Evolutionary conservation across 2,888 invertebrate genomes (phyloP).

Genomic region (Drosophila acutilabella): DNA sequence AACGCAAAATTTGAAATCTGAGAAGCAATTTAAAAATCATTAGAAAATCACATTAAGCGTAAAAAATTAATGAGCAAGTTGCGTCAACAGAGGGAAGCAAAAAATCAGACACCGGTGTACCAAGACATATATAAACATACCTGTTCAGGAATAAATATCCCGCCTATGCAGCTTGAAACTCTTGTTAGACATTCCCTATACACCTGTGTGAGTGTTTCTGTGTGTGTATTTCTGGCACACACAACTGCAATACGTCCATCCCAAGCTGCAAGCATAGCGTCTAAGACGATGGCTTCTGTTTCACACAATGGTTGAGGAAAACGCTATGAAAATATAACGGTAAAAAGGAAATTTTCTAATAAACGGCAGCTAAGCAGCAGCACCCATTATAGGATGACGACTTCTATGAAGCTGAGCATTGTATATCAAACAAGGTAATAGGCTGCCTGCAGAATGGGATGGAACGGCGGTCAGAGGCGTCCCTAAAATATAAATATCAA

Average conservation of each 20-base stretch:
- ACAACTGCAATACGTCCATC: constrained; percentile 30
- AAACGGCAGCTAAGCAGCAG: constrained; percentile 52
- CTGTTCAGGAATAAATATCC: constrained; percentile 23
- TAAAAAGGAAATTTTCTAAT: constrained; percentile 47
- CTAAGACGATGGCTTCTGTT: constrained; percentile 17
- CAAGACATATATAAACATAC: constrained; percentile 12
- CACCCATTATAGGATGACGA: constrained; percentile 61
- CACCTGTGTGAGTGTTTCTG: not conserved
- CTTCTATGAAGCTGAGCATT: constrained; percentile 55
- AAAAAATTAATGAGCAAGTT: constrained; percentile 79
- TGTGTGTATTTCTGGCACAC: constrained; percentile 5
- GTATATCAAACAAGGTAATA: constrained; percentile 67
- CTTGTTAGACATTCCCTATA: constrained; percentile 15
- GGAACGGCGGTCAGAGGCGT: constrained; percentile 30
- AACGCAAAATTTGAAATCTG: constrained; percentile 60
- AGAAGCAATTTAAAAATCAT: constrained; percentile 80
- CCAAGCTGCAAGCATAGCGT: constrained; percentile 30
- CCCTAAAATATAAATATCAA: not conserved
- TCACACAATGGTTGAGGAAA: constrained; percentile 20
- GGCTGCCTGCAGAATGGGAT: constrained; percentile 22
- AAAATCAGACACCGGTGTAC: constrained; percentile 7
- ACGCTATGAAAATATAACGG: constrained; percentile 13
- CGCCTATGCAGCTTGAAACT: constrained; percentile 33
- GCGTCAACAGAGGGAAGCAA: constrained; percentile 64
- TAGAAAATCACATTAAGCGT: constrained; percentile 79